Base-by-base conservation (phyloP, 2,113 vertebrate species). In the Apodemus sylvaticus region DNA sequence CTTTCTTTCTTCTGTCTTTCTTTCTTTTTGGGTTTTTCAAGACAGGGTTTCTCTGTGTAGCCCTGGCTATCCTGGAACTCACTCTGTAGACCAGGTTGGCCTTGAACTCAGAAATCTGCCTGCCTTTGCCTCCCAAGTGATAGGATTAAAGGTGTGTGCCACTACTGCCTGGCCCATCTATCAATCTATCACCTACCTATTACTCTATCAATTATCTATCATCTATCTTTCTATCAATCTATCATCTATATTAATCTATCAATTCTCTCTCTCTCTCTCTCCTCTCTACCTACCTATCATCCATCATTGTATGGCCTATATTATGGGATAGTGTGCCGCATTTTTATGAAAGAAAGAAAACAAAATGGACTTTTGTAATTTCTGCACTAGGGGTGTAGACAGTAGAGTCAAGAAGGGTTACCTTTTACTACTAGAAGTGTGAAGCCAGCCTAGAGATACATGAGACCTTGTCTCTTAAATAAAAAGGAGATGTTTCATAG, bases 341-440 rank as follows among this genome's bases (percentile, higher is more conserved):
- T 64, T 94, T 94, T 93, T 64, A 86, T 76, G 60, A 81, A 60
- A 66, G 66, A 64, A 66, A 66, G 36, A n/a, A 94, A 79, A 87
- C 76, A 71, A 60, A 55, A 89, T 51, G 66, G 31, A 39, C 7
- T 39, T 55, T 51, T 73, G 48, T 55, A 53, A 39, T 39, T 51
- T 24, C 34, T 14, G 48, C 34, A 58, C 3, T n/a, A 19, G 64
- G 31, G 64, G 31, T 68, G 64, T 48, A 45, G 83, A 53, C 64
- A 53, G 85, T 3, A 34, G 45, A 36, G 36, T 70, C 64, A 86
- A 60, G 48, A 42, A 86, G 36, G 60, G 45, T 48, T 34, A 86
- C 31, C 42, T 34, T 86, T 45, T 34, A 17, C 45, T 87, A n/a
- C 14, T 53, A 31, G 60, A 19, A 53, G 34, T 24, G 2, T 87